Evolutionary conservation across 2,888 invertebrate species (phyloP).

Genomic region (Brenthis ino): DNA sequence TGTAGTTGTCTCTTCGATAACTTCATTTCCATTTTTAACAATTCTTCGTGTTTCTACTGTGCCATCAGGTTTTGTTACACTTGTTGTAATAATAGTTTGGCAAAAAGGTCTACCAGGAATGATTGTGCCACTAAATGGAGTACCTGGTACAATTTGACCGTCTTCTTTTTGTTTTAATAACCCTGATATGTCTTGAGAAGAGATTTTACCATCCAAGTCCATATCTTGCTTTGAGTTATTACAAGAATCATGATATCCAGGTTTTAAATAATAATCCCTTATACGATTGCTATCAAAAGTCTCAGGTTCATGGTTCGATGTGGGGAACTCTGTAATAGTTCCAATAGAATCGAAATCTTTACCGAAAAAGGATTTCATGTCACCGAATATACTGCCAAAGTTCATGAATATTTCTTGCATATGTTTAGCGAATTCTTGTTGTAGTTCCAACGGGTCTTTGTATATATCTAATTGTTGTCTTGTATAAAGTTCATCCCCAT

Average conservation of each 20-base stretch:
- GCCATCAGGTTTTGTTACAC: constrained; percentile 71
- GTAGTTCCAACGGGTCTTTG: constrained; percentile 53
- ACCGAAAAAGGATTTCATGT: constrained; percentile 60
- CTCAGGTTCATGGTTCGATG: constrained; percentile 44
- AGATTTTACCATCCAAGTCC: constrained; percentile 73
- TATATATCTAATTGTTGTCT: constrained; percentile 53
- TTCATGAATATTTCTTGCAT: constrained; percentile 68
- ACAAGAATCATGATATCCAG: constrained; percentile 60
- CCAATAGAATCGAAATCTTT: constrained; percentile 51
- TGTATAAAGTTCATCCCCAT: constrained; percentile 70
- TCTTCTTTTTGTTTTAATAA: constrained; percentile 63
- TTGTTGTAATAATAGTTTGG: constrained; percentile 73
- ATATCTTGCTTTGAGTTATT: constrained; percentile 58
- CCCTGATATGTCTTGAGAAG: constrained; percentile 71
- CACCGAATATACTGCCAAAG: constrained; percentile 66
- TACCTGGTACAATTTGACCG: constrained; percentile 38
- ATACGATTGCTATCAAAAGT: constrained; percentile 56
- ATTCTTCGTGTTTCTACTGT: constrained; percentile 68
- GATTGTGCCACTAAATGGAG: constrained; percentile 58
- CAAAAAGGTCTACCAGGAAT: constrained; percentile 68
- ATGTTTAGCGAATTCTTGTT: constrained; percentile 62
- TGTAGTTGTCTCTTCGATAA: constrained; percentile 59
- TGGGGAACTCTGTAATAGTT: constrained; percentile 36
- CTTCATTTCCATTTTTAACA: constrained; percentile 69
- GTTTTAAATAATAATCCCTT: constrained; percentile 73